Base-by-base conservation (phyloP, 1,140 invertebrate genomes). In the Phymorhynchus buccinoides region DNA sequence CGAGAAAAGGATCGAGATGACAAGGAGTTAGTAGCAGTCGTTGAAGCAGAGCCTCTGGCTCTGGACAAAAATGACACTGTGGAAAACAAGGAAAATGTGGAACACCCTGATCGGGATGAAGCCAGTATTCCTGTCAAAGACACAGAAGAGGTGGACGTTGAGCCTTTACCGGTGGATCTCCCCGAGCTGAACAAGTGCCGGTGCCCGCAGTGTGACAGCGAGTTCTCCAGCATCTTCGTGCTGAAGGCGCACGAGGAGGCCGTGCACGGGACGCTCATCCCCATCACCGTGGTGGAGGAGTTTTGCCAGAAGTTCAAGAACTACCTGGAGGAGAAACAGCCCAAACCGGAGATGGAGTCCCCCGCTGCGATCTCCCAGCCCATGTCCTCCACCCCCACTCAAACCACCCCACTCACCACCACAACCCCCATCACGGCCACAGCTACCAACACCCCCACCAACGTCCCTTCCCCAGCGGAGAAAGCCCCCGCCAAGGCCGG, bases 221-320 rank as follows among this genome's bases (percentile, higher is more conserved):
- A 97, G 91, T 98, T 99, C 94, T 98, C 97, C 88, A 98, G 97
- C 94, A 96, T 98, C 85, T 98, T 97, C 96, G 97, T 98, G 85
- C 94, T 99, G 91, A 98, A 98, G 94, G 96, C 97, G 88, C 97
- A 99, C 93, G 97, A 97, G 94, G 97, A 99, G 95, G 97, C 98
- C 95, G 96, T 98, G 86, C 98, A 99, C 94, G 96, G 96, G 91
- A 96, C 97, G 92, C 94, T 97, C 92, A 96, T 99, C 83, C 97
- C 97, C 22, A 94, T 96, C 37, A 96, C 97, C 90, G 96, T 97
- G 90, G 94, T 98, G 73, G 97, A 98, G 94, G 96, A 97, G 92
- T 98, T 98, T 94, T 97, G 97, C 44, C 96, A 98, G 93, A 96
- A 97, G 89, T 97, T 94, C 68, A 91, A 89, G 80, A 88, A 89